Evolutionary conservation across 2,888 invertebrate species (phyloP).

Genomic region (Lamellibrachia columna): DNA sequence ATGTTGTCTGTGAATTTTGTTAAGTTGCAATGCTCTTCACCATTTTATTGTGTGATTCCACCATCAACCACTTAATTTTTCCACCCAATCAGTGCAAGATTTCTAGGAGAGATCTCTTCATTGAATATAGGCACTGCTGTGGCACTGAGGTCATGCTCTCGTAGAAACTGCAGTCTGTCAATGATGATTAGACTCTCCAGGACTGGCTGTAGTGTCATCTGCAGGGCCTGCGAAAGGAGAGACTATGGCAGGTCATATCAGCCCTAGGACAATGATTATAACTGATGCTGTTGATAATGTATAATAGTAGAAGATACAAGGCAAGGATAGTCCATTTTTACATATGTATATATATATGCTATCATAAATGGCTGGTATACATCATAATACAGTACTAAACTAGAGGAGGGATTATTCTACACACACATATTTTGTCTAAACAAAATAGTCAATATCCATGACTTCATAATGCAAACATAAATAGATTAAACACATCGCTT

Average conservation of each 20-base stretch:
- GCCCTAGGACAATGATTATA: not conserved
- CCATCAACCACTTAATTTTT: not conserved
- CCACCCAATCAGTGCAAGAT: conserved; percentile 43
- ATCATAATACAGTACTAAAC: too few relatives aligned
- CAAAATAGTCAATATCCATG: too few relatives aligned
- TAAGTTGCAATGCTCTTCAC: not conserved
- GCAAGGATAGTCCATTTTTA: too few relatives aligned
- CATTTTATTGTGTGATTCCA: not conserved
- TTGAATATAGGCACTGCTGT: conserved; percentile 54
- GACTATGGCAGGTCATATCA: too few relatives aligned
- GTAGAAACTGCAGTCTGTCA: conserved; percentile 52
- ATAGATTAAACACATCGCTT: too few relatives aligned
- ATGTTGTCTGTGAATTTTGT: not conserved
- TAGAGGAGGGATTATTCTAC: too few relatives aligned
- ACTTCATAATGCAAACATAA: too few relatives aligned
- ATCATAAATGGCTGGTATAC: too few relatives aligned
- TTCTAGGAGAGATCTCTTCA: conserved; percentile 57
- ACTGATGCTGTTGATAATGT: not conserved
- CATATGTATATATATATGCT: too few relatives aligned
- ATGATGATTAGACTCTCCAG: conserved; percentile 51
- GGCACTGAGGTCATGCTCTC: conserved; percentile 46
- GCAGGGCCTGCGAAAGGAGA: not conserved
- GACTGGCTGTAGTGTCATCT: conserved; percentile 54
- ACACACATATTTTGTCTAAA: too few relatives aligned
- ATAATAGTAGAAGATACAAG: not conserved